These are phyloP conservation scores for Oreochromis grahami DNA, from an alignment of 2,797 vertebrate genomes.

Conservation along the genomic window DNA sequence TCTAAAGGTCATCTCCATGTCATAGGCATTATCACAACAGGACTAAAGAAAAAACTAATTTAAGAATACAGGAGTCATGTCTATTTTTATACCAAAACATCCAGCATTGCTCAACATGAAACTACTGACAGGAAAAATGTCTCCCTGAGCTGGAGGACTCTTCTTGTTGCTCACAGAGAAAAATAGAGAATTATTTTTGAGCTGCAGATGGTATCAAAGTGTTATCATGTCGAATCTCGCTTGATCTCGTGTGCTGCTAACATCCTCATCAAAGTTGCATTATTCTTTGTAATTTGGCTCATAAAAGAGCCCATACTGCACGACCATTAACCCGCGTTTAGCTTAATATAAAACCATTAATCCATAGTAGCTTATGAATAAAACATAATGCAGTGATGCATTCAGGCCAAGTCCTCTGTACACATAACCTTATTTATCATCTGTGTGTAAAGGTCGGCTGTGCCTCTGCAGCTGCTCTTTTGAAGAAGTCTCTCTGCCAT, in stretches of 20 bases:
- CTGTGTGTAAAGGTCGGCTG: conserved; percentile 29
- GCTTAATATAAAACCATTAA: conserved; percentile 31
- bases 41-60: not conserved
- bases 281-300: conserved; percentile 21
- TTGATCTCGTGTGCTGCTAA: not conserved
- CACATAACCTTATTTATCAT: conserved; percentile 18
- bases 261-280: conserved; percentile 37
- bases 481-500: not conserved
- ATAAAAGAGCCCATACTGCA: conserved; percentile 19
- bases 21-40: not conserved
- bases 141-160: not conserved
- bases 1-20: conserved; percentile 45
- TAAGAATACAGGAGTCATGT: not conserved
- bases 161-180: not conserved
- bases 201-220: not conserved
- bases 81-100: not conserved
- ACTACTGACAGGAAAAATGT: not conserved
- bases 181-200: not conserved
- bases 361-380: conserved; percentile 30
- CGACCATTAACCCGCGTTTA: conserved; percentile 1
- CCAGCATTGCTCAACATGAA: not conserved
- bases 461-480: not conserved
- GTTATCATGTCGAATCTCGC: not conserved
- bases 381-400: conserved; percentile 32
- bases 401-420: conserved; percentile 23